Evolutionary conservation across 2,113 vertebrate species (phyloP).

Genomic region (Bubo scandiacus): DNA sequence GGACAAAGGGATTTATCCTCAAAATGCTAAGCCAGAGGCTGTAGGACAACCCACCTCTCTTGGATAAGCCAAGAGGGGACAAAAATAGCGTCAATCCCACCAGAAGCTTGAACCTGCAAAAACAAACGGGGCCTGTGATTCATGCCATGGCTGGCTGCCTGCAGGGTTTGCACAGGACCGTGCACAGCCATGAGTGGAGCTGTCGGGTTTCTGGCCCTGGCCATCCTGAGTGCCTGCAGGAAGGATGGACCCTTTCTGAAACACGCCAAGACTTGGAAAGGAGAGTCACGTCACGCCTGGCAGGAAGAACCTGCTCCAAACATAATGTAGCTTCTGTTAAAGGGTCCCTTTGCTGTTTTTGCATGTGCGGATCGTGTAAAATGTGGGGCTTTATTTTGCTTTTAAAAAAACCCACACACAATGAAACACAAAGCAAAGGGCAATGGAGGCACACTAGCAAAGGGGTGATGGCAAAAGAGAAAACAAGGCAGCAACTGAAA

Average conservation of each 20-base stretch:
- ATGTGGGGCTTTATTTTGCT: background rate
- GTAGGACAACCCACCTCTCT: background rate
- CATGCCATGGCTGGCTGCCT: background rate
- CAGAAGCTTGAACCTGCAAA: background rate
- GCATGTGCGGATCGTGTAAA: background rate
- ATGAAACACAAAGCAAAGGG: background rate
- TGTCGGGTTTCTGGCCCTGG: background rate
- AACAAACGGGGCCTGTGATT: background rate
- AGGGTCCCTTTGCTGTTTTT: constrained; percentile 15
- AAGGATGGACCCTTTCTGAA: background rate
- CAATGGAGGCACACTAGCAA: background rate
- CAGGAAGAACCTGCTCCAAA: background rate
- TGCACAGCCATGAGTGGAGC: background rate
- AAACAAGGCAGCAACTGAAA: background rate
- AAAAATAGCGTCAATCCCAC: background rate
- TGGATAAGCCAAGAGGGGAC: background rate
- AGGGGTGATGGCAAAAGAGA: background rate
- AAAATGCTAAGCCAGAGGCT: background rate
- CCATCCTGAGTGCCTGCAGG: background rate
- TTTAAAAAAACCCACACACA: background rate
- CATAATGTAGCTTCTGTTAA: constrained; percentile 32
- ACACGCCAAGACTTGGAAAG: constrained; percentile 6
- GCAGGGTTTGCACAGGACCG: background rate
- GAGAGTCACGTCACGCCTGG: background rate
- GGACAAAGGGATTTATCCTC: background rate